Conservation (phyloP, 2,113 vertebrate species). For the Eurypyga helias region DNA sequence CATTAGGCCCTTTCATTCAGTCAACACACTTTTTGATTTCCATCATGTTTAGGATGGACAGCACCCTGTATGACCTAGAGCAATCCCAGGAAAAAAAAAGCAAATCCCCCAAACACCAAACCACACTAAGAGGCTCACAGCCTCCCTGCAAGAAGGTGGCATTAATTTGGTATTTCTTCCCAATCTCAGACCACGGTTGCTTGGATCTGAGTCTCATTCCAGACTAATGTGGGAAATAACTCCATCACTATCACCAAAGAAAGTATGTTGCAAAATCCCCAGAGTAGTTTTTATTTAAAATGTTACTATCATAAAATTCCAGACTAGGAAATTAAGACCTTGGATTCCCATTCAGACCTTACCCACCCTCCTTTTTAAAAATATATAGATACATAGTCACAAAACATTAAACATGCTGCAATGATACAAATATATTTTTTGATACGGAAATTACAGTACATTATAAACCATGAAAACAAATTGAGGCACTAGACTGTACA, state of each 20-base stretch:
- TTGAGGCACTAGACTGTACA: slow-evolving; percentile 72
- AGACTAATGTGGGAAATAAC: not conserved
- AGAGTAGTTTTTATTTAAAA: slow-evolving; percentile 66
- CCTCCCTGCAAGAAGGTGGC: not conserved
- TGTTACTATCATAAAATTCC: slow-evolving; percentile 60
- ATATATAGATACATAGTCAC: slow-evolving; percentile 52
- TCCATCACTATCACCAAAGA: not conserved
- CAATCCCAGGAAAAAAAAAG: not conserved
- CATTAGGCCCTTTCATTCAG: not conserved
- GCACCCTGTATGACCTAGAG: not conserved
- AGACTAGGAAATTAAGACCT: slow-evolving; percentile 49
- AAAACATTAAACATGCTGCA: slow-evolving; percentile 74
- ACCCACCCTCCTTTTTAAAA: not conserved
- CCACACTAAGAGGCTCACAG: not conserved
- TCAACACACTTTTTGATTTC: not conserved
- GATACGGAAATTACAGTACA: slow-evolving; percentile 68
- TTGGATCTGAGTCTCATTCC: not conserved
- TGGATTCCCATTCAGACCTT: not conserved
- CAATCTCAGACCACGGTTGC: not conserved
- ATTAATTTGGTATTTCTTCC: not conserved
- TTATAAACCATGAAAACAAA: slow-evolving; percentile 64
- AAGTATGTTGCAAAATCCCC: slow-evolving; percentile 63
- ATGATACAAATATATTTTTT: slow-evolving; percentile 73
- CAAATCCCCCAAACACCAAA: not conserved
- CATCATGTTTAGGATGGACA: rapidly evolving